Conservation (phyloP, 2,113 vertebrate genomes). For the Nansenia antarctica region DNA sequence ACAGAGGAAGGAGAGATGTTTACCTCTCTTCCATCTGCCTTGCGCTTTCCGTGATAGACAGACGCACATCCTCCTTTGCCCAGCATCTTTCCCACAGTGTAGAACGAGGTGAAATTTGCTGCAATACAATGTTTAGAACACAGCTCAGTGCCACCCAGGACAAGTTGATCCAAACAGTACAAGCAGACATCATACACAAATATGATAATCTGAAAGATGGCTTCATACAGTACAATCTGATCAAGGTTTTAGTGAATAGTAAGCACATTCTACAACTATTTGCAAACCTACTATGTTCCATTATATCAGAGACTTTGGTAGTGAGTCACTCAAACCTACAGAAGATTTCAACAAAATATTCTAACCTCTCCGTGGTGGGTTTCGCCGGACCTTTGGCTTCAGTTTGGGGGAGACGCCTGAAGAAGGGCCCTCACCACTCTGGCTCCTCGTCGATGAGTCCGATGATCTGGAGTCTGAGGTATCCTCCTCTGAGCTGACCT, state of each 20-base stretch:
- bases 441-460: background rate
- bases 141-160: background rate
- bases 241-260: no score
- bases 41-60: constrained; percentile 49
- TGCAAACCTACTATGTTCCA: background rate
- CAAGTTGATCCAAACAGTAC: background rate
- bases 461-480: background rate
- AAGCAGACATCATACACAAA: background rate
- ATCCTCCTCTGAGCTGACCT: no score
- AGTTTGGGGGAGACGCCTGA: background rate
- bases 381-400: background rate
- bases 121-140: background rate
- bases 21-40: constrained; percentile 44
- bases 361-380: constrained; percentile 1
- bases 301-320: background rate
- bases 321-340: background rate
- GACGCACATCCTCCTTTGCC: constrained; percentile 57
- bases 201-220: background rate
- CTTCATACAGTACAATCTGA: background rate
- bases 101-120: constrained; percentile 33
- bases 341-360: background rate
- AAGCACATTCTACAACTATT: background rate
- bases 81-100: constrained; percentile 47
- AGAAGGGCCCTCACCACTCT: background rate
- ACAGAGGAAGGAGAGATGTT: background rate